These are phyloP conservation scores for Artemia sinica DNA, from an alignment of 2,888 invertebrate genomes.

Conservation along the genomic window DNA sequence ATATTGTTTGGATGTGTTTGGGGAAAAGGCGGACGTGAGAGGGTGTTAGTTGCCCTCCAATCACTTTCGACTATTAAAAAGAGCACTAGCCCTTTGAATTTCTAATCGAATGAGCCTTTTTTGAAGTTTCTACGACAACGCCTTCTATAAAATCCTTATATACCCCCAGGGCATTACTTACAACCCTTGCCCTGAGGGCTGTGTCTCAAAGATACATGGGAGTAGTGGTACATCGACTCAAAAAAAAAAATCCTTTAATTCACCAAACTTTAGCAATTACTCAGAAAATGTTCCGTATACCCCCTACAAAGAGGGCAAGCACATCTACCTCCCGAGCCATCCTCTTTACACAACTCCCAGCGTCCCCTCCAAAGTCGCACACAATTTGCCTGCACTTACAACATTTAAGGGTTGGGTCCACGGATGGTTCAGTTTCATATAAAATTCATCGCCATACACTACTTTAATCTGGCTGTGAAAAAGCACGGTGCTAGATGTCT, in stretches of 20 bases:
- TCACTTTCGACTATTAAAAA: no score
- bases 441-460: not conserved
- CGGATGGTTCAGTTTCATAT: not conserved
- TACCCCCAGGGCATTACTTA: no score
- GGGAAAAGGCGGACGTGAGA: no score
- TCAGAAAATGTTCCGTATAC: not conserved
- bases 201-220: not conserved
- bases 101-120: no score
- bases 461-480: not conserved
- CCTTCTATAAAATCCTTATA: no score
- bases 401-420: not conserved
- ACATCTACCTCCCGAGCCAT: not conserved
- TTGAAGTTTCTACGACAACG: no score
- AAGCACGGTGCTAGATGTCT: no score
- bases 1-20: no score
- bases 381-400: not conserved
- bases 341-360: not conserved
- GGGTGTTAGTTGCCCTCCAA: no score
- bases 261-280: not conserved
- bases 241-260: not conserved
- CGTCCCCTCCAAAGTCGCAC: not conserved
- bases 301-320: not conserved
- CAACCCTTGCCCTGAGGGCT: no score
- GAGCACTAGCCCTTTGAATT: no score
- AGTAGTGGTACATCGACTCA: not conserved